Base-by-base conservation (phyloP, 2,797 vertebrate genomes). In the Sphaeramia orbicularis region DNA sequence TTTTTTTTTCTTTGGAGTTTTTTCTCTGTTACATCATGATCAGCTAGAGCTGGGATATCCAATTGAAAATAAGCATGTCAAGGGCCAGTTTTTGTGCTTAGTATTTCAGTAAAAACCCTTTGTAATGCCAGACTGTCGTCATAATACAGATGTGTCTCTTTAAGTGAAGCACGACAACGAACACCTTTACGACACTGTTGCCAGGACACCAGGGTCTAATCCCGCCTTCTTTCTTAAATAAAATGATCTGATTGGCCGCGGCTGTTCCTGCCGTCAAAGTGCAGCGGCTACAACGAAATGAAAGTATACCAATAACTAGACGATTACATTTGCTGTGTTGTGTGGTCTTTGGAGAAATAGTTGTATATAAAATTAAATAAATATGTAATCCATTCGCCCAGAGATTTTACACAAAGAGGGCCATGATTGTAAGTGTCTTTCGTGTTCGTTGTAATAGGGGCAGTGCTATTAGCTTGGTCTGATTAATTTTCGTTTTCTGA, bases 381-480 rank as follows among this genome's bases (percentile, higher is more conserved):
- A 36, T 45, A 66, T 67, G 61, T 76, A 65, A 78, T 19, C 38
- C 36, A 8, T 40, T 18, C 19, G 30, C 3, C 7, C 49, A 14
- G 64, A 58, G 8, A 8, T 58, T 35, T 65, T 38, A 53, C 19
- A 40, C 18, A 44, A 49, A 69, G 47, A 64, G 13, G 50, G 65
- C 9, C 53, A 75, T 78, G 57, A 11, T 6, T 67, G 87, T 92
- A 84, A 90, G 89, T 92, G 24, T 3, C 11, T 13, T 68, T 4
- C 54, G 42, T 72, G 13, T 65, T 67, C 0, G 36, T 53, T 76
- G 55, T 13, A 41, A 49, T n/a, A 6, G 24, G 56, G 6, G 38
- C 15, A 12, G 41, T 16, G 4, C 8, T 58, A 59, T 21, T 76
- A 62, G 73, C 62, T 57, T 56, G 63, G 51, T 44, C 11, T 32